phyloP scores from a whole-genome alignment of 2,888 invertebrate species.

The Drosophila trichaetosa region DNA sequence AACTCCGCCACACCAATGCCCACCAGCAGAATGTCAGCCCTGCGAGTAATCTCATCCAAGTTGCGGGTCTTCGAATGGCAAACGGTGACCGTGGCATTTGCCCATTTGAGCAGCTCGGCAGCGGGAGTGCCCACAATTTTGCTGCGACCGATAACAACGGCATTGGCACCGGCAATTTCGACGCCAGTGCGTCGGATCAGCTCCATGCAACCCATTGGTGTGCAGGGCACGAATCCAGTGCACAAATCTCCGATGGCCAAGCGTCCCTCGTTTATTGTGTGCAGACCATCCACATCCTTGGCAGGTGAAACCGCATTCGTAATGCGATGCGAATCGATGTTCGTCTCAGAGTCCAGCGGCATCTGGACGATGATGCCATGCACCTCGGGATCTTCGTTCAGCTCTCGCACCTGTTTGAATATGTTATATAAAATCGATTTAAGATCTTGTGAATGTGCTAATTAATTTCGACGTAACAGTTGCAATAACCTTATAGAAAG shows the following conservation, averaged over 20 bases:
- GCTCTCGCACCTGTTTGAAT: constrained; percentile 76
- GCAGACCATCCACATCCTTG: constrained; percentile 98
- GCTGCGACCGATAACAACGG: constrained; percentile 97
- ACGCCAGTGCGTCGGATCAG: constrained; percentile 90
- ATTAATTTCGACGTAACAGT: background rate
- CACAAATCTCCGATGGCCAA: constrained; percentile 94
- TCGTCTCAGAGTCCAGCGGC: constrained; percentile 93
- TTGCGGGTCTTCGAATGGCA: constrained; percentile 98
- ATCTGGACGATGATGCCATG: constrained; percentile 99
- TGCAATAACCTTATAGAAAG: background rate
- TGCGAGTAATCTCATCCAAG: constrained; percentile 90
- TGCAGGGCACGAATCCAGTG: constrained; percentile 96
- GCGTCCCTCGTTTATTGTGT: constrained; percentile 97
- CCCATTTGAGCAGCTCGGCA: constrained; percentile 97
- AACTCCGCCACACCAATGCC: constrained; percentile 96
- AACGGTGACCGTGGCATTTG: constrained; percentile 97
- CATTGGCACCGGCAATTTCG: constrained; percentile 91
- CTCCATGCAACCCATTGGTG: constrained; percentile 97
- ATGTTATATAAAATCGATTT: background rate
- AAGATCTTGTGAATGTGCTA: background rate
- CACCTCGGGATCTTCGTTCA: constrained; percentile 93
- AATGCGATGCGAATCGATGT: constrained; percentile 94
- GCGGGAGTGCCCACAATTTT: constrained; percentile 99
- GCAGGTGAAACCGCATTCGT: constrained; percentile 94
- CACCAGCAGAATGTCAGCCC: constrained; percentile 98